Conservation (phyloP, 2,113 vertebrate genomes). For the Xyrauchen texanus region DNA sequence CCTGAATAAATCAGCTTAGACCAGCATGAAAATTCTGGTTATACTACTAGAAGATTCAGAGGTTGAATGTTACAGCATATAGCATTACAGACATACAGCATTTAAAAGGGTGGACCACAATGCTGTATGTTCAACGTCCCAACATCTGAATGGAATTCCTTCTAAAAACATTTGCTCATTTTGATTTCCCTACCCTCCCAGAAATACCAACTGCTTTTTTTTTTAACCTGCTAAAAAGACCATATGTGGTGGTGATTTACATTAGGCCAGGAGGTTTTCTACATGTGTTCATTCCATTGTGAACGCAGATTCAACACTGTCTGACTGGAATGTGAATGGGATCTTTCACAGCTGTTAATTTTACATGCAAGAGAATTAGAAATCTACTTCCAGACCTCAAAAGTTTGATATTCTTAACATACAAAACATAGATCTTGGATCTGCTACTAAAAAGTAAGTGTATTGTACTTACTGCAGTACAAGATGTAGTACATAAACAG, state of each 20-base stretch:
- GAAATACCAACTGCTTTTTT: too few relatives aligned
- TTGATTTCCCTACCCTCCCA: too few relatives aligned
- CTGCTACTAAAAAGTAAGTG: not conserved
- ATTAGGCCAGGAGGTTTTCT: slow-evolving; percentile 3
- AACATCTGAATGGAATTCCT: slow-evolving; percentile 19
- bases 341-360: not conserved
- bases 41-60: too few relatives aligned
- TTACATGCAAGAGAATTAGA: too few relatives aligned
- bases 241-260: slow-evolving; percentile 9
- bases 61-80: too few relatives aligned
- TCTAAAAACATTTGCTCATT: not conserved
- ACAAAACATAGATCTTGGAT: not conserved
- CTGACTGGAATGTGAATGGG: not conserved
- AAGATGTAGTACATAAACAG: not conserved
- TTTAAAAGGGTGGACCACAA: slow-evolving; percentile 10
- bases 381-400: too few relatives aligned
- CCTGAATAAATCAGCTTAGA: too few relatives aligned
- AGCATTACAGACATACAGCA: too few relatives aligned
- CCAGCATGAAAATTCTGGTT: too few relatives aligned
- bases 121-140: not conserved
- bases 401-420: not conserved
- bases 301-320: not conserved
- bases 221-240: too few relatives aligned
- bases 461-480: too few relatives aligned
- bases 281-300: not conserved